These are phyloP conservation scores for Rhagonycha lutea DNA, from an alignment of 2,888 invertebrate species.

Conservation along the genomic window DNA sequence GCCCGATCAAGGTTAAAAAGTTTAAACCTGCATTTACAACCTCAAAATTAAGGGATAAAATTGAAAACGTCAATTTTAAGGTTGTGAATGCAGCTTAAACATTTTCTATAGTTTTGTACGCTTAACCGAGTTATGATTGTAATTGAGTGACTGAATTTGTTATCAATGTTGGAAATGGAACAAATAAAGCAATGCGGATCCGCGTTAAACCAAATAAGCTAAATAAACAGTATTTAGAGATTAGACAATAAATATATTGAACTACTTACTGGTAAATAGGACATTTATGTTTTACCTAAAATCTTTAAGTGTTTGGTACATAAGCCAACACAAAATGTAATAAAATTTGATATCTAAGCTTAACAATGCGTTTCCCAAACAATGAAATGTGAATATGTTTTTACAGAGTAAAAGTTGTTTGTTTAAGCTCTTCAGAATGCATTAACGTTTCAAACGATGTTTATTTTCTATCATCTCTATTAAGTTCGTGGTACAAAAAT, in stretches of 20 bases:
- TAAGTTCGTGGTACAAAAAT: neutral
- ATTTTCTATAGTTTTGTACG: too few relatives aligned
- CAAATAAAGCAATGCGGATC: neutral
- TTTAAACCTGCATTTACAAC: neutral
- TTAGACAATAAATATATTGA: neutral
- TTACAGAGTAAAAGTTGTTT: neutral
- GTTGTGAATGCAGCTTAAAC: neutral
- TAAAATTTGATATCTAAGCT: neutral
- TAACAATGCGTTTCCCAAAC: neutral
- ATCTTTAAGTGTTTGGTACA: neutral
- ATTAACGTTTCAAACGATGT: neutral
- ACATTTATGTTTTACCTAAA: neutral
- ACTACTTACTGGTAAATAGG: neutral
- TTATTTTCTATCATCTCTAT: neutral
- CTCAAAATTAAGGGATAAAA: too few relatives aligned
- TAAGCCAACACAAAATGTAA: neutral
- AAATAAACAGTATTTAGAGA: neutral
- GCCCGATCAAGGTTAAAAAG: neutral
- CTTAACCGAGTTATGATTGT: too few relatives aligned
- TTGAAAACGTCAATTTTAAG: too few relatives aligned
- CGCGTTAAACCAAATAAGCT: neutral
- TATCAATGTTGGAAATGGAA: neutral
- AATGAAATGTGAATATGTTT: neutral
- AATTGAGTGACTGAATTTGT: neutral
- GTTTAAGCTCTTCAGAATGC: neutral